These are phyloP conservation scores for Spinus pinus DNA, from an alignment of 2,797 vertebrate genomes.

Conservation along the genomic window DNA sequence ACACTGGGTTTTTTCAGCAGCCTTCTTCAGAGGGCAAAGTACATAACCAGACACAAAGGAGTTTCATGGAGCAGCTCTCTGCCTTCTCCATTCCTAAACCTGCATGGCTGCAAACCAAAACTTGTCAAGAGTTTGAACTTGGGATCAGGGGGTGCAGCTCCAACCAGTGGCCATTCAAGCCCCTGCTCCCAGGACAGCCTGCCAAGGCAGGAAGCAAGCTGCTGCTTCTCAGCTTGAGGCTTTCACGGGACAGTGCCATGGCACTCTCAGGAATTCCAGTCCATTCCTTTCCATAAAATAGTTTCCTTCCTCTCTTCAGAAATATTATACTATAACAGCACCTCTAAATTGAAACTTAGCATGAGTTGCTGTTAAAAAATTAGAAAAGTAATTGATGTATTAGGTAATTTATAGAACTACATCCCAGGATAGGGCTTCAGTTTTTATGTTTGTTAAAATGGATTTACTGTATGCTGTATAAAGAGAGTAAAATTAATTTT, in stretches of 20 bases:
- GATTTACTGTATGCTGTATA: neutral
- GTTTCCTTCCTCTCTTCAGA: neutral
- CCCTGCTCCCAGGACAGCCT: neutral
- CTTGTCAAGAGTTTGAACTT: neutral
- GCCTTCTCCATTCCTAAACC: neutral
- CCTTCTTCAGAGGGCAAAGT: neutral
- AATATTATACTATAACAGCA: neutral
- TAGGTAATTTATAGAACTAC: neutral
- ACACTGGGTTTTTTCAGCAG: neutral
- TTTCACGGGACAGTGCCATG: neutral
- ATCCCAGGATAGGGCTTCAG: neutral
- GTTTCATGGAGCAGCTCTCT: neutral
- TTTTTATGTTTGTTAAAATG: neutral
- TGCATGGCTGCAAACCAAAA: neutral
- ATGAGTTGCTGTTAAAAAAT: neutral
- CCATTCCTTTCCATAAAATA: neutral
- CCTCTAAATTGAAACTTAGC: neutral
- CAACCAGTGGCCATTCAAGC: rapidly evolving
- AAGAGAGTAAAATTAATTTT: conserved; percentile 25
- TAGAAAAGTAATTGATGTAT: neutral
- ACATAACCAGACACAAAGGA: neutral
- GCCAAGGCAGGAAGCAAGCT: neutral
- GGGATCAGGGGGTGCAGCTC: rapidly evolving
- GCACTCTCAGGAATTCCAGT: neutral
- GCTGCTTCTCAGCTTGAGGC: neutral